These are phyloP conservation scores for Rhopalosiphum maidis DNA, from an alignment of 1,140 invertebrate species.

Conservation along the genomic window DNA sequence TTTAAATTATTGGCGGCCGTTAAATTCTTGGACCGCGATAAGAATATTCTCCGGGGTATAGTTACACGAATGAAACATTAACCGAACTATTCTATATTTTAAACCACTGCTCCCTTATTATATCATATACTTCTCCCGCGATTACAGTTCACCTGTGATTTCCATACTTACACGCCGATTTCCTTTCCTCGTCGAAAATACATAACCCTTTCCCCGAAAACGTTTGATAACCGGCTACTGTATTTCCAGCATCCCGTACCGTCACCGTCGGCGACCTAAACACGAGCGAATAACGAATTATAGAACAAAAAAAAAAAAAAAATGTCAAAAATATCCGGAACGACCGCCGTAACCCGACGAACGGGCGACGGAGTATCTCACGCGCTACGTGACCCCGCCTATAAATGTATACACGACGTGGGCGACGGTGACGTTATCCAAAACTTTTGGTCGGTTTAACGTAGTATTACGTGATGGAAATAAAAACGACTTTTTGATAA, in stretches of 20 bases:
- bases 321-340: neutral
- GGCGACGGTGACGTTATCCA: neutral
- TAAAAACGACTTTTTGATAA: constrained; percentile 50
- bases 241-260: neutral
- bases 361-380: no score
- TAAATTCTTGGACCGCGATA: constrained; percentile 47
- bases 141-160: constrained; percentile 18
- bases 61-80: constrained; percentile 53
- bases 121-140: neutral
- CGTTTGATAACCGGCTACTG: neutral
- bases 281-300: neutral
- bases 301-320: neutral
- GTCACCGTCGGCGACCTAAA: neutral
- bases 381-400: neutral
- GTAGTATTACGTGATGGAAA: constrained; percentile 38
- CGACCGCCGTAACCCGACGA: neutral
- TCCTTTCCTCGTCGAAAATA: neutral
- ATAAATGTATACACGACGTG: neutral
- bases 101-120: neutral
- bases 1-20: constrained; percentile 55
- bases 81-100: constrained; percentile 27
- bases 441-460: constrained; percentile 38
- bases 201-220: neutral
- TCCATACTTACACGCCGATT: no score
- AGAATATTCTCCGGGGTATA: constrained; percentile 55